phyloP scores from a whole-genome alignment of 2,888 invertebrate genomes.

The Leptothorax acervorum region DNA sequence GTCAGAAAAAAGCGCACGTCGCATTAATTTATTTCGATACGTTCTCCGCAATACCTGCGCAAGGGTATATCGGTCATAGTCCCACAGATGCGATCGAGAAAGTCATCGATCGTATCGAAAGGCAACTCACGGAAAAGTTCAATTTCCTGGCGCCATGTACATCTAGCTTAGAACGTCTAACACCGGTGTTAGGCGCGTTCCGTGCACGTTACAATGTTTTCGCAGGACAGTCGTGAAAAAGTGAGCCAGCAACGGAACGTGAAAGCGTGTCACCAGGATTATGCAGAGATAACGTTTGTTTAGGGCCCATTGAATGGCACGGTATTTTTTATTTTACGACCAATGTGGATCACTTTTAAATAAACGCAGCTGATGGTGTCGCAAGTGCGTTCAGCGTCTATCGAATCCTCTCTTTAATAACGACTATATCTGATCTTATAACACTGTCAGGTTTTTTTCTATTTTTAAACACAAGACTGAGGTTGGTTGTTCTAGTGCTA shows the following conservation, averaged over 20 bases:
- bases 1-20: conserved; percentile 40
- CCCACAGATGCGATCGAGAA: conserved; percentile 74
- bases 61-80: conserved; percentile 43
- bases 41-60: conserved; percentile 53
- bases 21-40: conserved; percentile 63
- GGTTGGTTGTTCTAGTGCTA: conserved; percentile 27
- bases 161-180: conserved; percentile 25
- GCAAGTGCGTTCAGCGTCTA: background rate
- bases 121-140: conserved; percentile 73
- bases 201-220: conserved; percentile 32
- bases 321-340: background rate
- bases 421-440: background rate
- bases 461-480: background rate
- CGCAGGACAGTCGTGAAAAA: conserved; percentile 1
- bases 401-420: conserved; percentile 4
- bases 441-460: background rate
- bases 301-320: background rate
- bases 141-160: conserved; percentile 70
- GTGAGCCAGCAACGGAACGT: background rate
- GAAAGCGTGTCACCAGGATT: conserved; percentile 13
- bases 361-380: background rate
- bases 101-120: conserved; percentile 72
- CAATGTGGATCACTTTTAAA: conserved; percentile 3
- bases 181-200: conserved; percentile 11
- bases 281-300: conserved; percentile 8